phyloP scores from a whole-genome alignment of 2,113 vertebrate species.

The Rhizomys pruinosus region DNA sequence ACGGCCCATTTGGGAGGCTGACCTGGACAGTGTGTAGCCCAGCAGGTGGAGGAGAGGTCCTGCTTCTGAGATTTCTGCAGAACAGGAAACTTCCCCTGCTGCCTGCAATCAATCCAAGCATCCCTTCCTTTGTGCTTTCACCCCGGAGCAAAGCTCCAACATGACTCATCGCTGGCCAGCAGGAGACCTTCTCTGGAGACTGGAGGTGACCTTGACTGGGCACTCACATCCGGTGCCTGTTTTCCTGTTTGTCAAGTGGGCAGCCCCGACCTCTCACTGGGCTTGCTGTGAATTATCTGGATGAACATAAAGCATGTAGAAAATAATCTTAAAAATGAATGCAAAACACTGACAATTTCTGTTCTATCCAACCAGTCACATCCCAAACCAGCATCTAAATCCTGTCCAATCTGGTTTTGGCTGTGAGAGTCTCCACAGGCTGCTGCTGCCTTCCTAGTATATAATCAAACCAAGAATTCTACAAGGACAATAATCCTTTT shows the following conservation, averaged over 20 bases:
- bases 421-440: background rate
- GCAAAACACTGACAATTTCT: background rate
- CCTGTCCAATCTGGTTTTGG: background rate
- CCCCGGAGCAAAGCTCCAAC: slow-evolving; percentile 53
- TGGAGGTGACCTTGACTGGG: slow-evolving; percentile 75
- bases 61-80: slow-evolving; percentile 64
- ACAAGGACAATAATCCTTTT: background rate
- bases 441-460: background rate
- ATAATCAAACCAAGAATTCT: background rate
- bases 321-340: slow-evolving; percentile 49
- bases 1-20: background rate
- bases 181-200: slow-evolving; percentile 71
- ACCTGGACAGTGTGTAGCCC: background rate
- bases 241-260: slow-evolving; percentile 56
- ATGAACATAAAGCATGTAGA: slow-evolving; percentile 35
- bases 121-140: slow-evolving; percentile 75
- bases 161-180: slow-evolving; percentile 71
- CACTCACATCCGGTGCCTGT: slow-evolving; percentile 67
- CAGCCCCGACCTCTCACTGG: slow-evolving; percentile 38
- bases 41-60: slow-evolving; percentile 43
- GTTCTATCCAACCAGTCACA: background rate
- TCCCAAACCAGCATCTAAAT: slow-evolving; percentile 4
- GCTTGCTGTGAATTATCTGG: background rate
- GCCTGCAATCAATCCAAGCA: slow-evolving; percentile 67
- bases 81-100: slow-evolving; percentile 66